phyloP scores from a whole-genome alignment of 1,140 invertebrate genomes.

The Zaprionus africanus region DNA sequence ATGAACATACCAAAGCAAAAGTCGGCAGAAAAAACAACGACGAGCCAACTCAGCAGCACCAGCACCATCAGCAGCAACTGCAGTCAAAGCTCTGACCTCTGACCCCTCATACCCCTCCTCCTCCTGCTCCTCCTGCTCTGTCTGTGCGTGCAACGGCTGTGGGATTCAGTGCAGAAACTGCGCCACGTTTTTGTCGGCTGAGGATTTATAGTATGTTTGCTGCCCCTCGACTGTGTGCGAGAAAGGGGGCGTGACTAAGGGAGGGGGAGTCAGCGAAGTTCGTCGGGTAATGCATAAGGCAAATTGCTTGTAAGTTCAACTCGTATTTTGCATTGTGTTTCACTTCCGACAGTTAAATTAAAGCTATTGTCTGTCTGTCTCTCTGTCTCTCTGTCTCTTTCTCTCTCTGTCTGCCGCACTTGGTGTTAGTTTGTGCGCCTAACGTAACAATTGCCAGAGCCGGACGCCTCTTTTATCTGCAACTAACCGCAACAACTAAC shows the following conservation, averaged over 20 bases:
- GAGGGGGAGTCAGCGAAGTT: slow-evolving; percentile 14
- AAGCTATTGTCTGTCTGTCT: slow-evolving; percentile 74
- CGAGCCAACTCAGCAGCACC: slow-evolving; percentile 63
- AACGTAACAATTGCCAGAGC: slow-evolving; percentile 75
- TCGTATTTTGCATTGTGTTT: slow-evolving; percentile 81
- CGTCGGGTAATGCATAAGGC: slow-evolving; percentile 65
- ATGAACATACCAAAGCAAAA: slow-evolving; percentile 82
- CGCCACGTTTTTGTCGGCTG: slow-evolving; percentile 74
- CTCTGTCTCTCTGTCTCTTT: not conserved
- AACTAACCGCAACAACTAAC: slow-evolving; percentile 56
- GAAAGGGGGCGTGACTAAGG: slow-evolving; percentile 58
- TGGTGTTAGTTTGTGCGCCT: slow-evolving; percentile 62
- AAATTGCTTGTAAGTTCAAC: slow-evolving; percentile 81
- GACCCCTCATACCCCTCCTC: not conserved
- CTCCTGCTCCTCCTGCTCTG: not conserved
- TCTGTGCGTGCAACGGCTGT: slow-evolving; percentile 71
- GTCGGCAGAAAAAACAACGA: slow-evolving; percentile 62
- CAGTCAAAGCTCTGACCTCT: slow-evolving; percentile 36
- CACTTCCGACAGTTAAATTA: slow-evolving; percentile 84
- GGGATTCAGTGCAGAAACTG: slow-evolving; percentile 68
- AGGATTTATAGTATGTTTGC: slow-evolving; percentile 70
- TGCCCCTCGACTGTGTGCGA: slow-evolving; percentile 46
- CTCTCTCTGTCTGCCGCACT: slow-evolving; percentile 53
- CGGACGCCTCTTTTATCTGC: slow-evolving; percentile 69
- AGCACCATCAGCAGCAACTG: slow-evolving; percentile 22